Conservation (phyloP, 2,888 invertebrate genomes). For the Argynnis bischoffii region DNA sequence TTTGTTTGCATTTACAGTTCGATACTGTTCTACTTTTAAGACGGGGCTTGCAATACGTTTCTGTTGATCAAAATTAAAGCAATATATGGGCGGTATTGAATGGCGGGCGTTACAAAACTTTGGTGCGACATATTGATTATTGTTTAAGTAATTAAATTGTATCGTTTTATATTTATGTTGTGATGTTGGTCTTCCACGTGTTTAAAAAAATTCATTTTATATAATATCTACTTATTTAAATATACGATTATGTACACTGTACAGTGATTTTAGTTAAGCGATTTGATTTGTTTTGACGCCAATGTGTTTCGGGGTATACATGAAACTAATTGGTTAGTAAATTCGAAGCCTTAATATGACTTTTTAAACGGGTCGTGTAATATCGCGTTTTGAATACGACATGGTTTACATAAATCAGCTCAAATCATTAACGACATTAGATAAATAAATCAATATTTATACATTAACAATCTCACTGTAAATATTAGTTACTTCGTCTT, state of each 20-base stretch:
- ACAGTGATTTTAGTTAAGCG: slow-evolving; percentile 59
- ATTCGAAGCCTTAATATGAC: slow-evolving; percentile 40
- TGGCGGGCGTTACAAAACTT: slow-evolving; percentile 37
- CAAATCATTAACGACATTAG: slow-evolving; percentile 78
- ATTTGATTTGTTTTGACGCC: slow-evolving; percentile 54
- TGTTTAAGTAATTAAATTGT: slow-evolving; percentile 60
- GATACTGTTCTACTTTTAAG: slow-evolving; percentile 31
- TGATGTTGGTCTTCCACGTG: slow-evolving; percentile 80
- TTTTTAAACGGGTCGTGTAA: slow-evolving; percentile 48
- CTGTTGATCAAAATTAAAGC: slow-evolving; percentile 34
- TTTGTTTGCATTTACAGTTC: slow-evolving; percentile 36
- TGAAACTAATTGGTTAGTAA: slow-evolving; percentile 41
- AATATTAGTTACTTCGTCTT: slow-evolving; percentile 70
- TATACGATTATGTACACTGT: slow-evolving; percentile 51
- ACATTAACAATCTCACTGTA: slow-evolving; percentile 79
- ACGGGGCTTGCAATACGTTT: slow-evolving; percentile 38
- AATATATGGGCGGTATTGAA: slow-evolving; percentile 26
- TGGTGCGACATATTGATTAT: slow-evolving; percentile 64
- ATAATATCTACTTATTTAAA: slow-evolving; percentile 70
- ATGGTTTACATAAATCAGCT: slow-evolving; percentile 59
- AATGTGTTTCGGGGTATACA: slow-evolving; percentile 52
- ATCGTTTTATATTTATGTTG: slow-evolving; percentile 78
- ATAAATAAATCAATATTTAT: slow-evolving; percentile 77
- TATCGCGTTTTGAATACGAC: slow-evolving; percentile 30
- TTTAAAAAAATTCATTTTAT: slow-evolving; percentile 58